Percentiles rank a stretch among this genome's conserved stretches.
phyloP scores from a whole-genome alignment of 2,888 invertebrate species.

The Microplitis deprimator region DNA sequence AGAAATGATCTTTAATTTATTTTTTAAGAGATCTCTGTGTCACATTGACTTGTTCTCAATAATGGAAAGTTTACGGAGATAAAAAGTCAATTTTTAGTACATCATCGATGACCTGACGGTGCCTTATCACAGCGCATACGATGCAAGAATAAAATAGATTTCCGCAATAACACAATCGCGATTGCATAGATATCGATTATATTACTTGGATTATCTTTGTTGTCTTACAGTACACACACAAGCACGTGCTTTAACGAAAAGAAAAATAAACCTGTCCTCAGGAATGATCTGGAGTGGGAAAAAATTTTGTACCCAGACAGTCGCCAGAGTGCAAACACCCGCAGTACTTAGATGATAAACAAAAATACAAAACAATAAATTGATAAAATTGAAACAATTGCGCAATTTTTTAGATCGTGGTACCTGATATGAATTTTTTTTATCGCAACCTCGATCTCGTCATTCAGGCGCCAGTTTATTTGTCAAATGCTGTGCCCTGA shows the following conservation, averaged over 20 bases:
- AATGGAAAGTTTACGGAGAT: not conserved
- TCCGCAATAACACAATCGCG: not conserved
- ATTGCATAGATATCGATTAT: slow-evolving; percentile 20
- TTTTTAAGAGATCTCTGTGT: not conserved
- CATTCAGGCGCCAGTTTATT: slow-evolving; percentile 23
- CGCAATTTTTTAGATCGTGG: slow-evolving; percentile 44
- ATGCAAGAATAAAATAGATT: not conserved
- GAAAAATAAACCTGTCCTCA: slow-evolving; percentile 37
- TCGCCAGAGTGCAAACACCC: slow-evolving; percentile 54
- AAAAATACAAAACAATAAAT: slow-evolving; percentile 64
- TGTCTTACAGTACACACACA: not conserved
- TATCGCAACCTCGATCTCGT: slow-evolving; percentile 27
- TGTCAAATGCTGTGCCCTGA: not conserved
- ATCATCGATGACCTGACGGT: not conserved
- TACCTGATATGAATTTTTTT: slow-evolving; percentile 27
- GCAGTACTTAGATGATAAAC: slow-evolving; percentile 51
- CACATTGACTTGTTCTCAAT: not conserved
- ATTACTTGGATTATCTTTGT: not conserved
- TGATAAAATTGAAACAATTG: slow-evolving; percentile 52
- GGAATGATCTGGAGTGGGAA: slow-evolving; percentile 29
- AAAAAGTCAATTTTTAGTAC: not conserved
- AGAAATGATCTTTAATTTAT: not conserved
- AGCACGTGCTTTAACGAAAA: slow-evolving; percentile 39
- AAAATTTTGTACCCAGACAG: slow-evolving; percentile 52
- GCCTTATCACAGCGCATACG: not conserved